Evolutionary conservation across 2,888 invertebrate genomes (phyloP), one percentile per base, ranked within the genome.

Genomic region (Strigamia crassipes): DNA sequence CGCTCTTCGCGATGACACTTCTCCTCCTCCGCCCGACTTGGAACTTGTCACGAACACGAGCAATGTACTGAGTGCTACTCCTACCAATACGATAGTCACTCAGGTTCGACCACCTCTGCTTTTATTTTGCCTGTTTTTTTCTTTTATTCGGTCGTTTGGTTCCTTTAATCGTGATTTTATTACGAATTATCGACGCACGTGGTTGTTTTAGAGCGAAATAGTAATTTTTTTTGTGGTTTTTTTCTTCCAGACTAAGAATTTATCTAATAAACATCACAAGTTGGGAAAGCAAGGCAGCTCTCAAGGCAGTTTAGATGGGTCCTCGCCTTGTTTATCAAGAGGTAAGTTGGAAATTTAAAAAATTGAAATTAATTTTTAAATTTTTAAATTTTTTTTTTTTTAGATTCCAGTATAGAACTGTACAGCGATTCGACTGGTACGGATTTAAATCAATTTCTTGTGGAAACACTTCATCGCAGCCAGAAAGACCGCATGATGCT

Each of bases 381-480:
- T 79, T 38, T 78, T 81, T 79, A 81, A 15, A 79, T 27, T 82
- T 79, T 6, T 66, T 66, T 66, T 27, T 9, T 9, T 51, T n/a
- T 89, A 93, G 94, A 94, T 88, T 94, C 92, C 86, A 94, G 93
- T 87, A 91, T 92, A 83, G 94, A 94, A 87, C 91, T 91, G 87
- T 89, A 89, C 84, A 90, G 89, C 82, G 94, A 94, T 87, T 92
- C 92, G 81, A 91, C 92, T 61, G 94, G 94, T 56, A 92, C 93
- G 3, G 96, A 98, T 87, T 89, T 97, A 84, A 93, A 95, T 84
- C 91, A 92, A 84, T 98, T 98, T 88, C 94, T 98, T 83, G 93
- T 93, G 83, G 94, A 95, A 84, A 97, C 97, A 0, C 90, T 98
- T 81, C 96, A 96, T 88, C 94, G 95, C 87, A 96, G 94, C 88